phyloP scores from a whole-genome alignment of 92 coral and sea anemone genomes.

The Virgularia gustaviana region DNA sequence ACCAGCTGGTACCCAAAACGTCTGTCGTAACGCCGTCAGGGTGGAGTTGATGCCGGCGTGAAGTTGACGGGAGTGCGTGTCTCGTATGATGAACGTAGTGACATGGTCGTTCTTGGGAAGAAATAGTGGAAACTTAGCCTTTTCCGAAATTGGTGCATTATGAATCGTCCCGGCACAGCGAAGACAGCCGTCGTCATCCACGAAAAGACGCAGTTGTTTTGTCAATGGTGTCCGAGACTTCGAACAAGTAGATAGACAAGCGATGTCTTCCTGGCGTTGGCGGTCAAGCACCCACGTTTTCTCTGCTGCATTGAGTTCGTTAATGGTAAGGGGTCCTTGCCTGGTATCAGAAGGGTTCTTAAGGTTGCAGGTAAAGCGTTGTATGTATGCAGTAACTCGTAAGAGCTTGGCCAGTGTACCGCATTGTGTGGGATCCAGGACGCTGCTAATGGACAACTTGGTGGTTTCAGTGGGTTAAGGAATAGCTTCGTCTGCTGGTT shows the following conservation, averaged over 20 bases:
- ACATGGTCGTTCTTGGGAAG: constrained; percentile 44
- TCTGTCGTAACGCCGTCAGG: constrained; percentile 45
- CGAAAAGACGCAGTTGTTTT: constrained; percentile 23
- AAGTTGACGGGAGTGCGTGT: constrained; percentile 40
- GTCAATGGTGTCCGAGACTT: constrained; percentile 22
- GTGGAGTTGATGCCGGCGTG: constrained; percentile 54
- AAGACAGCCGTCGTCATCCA: constrained; percentile 40
- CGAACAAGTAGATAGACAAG: background rate
- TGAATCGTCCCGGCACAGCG: constrained; percentile 61
- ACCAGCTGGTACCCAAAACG: constrained; percentile 48
- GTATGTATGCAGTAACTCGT: constrained; percentile 41
- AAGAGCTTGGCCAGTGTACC: constrained; percentile 14
- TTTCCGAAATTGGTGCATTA: constrained; percentile 36
- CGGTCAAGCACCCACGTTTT: constrained; percentile 20
- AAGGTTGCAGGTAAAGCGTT: constrained; percentile 14
- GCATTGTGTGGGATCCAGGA: too few species aligned
- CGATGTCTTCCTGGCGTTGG: constrained; percentile 33
- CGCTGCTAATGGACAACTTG: too few species aligned
- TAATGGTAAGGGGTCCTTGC: constrained; percentile 2
- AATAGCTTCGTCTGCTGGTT: background rate
- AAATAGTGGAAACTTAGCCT: constrained; percentile 38
- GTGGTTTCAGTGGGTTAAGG: too few species aligned
- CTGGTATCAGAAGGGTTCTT: background rate
- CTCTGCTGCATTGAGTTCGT: constrained; percentile 12
- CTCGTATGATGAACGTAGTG: constrained; percentile 35